Conservation (phyloP, 2,888 invertebrate species). For the Horisme vitalbata region DNA sequence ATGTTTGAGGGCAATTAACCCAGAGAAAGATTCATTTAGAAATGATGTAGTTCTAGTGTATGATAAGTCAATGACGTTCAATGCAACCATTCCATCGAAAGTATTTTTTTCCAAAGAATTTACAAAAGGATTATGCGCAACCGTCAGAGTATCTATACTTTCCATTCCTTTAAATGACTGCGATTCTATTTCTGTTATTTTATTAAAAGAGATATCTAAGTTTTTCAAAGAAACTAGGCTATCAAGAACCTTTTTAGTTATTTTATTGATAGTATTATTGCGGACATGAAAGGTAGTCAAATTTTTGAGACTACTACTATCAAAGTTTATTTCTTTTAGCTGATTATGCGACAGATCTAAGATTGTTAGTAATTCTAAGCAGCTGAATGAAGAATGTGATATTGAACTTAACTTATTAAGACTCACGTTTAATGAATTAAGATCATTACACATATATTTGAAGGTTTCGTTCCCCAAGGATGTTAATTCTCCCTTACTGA, state of each 20-base stretch:
- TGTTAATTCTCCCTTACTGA: constrained; percentile 22
- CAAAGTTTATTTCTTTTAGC: constrained; percentile 20
- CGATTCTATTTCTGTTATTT: constrained; percentile 19
- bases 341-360: constrained; percentile 29
- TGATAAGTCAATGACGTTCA: constrained; percentile 22
- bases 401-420: constrained; percentile 20
- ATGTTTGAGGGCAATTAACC: constrained; percentile 12
- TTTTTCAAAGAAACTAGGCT: constrained; percentile 14
- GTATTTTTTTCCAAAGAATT: constrained; percentile 16
- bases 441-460: constrained; percentile 14
- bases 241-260: constrained; percentile 11
- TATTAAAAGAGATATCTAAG: constrained; percentile 27
- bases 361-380: constrained; percentile 9
- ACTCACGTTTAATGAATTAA: constrained; percentile 22
- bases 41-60: constrained; percentile 14
- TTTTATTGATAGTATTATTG: constrained; percentile 21
- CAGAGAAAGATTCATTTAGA: constrained; percentile 29
- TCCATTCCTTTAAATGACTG: constrained; percentile 17
- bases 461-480: constrained; percentile 19
- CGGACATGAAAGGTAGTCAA: constrained; percentile 13
- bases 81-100: constrained; percentile 20
- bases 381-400: constrained; percentile 21
- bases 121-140: constrained; percentile 19
- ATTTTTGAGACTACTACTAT: constrained; percentile 16
- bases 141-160: constrained; percentile 7